These are phyloP conservation scores for Anguilla marmorata DNA, from an alignment of 2,797 vertebrate species.

Conservation along the genomic window DNA sequence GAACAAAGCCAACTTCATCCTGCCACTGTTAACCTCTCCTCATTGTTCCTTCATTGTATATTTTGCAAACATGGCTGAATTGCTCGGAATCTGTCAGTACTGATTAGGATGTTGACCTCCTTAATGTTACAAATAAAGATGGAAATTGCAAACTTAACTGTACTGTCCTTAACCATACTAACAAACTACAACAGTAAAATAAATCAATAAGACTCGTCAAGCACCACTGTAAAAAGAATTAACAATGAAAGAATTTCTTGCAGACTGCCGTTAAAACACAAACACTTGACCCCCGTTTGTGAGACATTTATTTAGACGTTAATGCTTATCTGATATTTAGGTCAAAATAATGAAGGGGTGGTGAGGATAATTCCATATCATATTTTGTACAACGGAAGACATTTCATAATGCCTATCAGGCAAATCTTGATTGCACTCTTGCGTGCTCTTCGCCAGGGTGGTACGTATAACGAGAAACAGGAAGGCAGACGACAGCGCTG, in stretches of 20 bases:
- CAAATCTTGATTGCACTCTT: not conserved
- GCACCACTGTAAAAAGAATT: not conserved
- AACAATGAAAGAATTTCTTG: not conserved
- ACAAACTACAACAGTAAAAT: not conserved
- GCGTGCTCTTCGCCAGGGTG: not conserved
- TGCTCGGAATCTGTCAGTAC: not conserved
- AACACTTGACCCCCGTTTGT: not conserved
- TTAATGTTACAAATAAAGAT: not conserved
- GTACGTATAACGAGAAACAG: not conserved
- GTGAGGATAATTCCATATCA: not conserved
- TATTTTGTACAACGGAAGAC: not conserved
- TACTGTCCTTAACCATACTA: not conserved
- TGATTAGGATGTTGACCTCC: not conserved
- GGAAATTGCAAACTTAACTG: not conserved
- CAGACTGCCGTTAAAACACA: not conserved
- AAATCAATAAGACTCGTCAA: not conserved
- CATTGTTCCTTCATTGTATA: too few species aligned
- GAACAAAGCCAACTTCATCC: too few species aligned
- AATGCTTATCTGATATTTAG: not conserved
- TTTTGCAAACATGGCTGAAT: not conserved
- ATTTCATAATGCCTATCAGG: not conserved
- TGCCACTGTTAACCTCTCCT: too few species aligned
- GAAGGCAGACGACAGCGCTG: not conserved
- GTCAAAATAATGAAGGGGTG: not conserved
- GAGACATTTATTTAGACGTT: not conserved